phyloP scores from a whole-genome alignment of 2,113 vertebrate species.

The Lophochroa leadbeateri region DNA sequence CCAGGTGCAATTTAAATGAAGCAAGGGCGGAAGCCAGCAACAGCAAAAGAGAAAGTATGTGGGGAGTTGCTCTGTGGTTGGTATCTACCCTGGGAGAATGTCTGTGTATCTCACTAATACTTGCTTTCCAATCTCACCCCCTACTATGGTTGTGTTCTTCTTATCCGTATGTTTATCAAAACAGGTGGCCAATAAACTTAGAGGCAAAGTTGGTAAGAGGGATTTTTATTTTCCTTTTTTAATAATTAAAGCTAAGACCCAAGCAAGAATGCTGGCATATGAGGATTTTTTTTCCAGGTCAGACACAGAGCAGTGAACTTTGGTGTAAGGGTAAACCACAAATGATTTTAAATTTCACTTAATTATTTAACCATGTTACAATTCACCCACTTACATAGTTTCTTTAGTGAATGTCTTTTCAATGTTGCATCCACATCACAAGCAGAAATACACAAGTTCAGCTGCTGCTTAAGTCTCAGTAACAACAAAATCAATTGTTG shows the following conservation, averaged over 20 bases:
- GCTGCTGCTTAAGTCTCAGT: not conserved
- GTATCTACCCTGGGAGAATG: not conserved
- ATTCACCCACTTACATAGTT: not conserved
- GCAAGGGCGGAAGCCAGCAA: not conserved
- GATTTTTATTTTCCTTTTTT: not conserved
- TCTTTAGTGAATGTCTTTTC: not conserved
- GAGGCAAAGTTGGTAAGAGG: not conserved
- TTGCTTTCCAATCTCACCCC: not conserved
- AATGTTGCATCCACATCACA: not conserved
- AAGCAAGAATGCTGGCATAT: not conserved
- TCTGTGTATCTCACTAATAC: not conserved
- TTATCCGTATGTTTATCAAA: not conserved
- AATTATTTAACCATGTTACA: not conserved
- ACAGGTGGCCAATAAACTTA: not conserved
- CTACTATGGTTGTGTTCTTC: not conserved
- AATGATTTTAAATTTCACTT: not conserved
- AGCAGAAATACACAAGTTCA: not conserved
- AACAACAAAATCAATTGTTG: not conserved
- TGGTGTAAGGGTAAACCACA: not conserved
- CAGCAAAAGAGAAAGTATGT: constrained; percentile 13
- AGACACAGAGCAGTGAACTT: not conserved
- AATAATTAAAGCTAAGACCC: not conserved
- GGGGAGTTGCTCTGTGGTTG: not conserved
- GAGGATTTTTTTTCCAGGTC: not conserved
- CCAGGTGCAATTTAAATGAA: constrained; percentile 31